These are phyloP conservation scores for Hoplostethus mediterraneus DNA, from an alignment of 2,797 vertebrate species.

Conservation along the genomic window DNA sequence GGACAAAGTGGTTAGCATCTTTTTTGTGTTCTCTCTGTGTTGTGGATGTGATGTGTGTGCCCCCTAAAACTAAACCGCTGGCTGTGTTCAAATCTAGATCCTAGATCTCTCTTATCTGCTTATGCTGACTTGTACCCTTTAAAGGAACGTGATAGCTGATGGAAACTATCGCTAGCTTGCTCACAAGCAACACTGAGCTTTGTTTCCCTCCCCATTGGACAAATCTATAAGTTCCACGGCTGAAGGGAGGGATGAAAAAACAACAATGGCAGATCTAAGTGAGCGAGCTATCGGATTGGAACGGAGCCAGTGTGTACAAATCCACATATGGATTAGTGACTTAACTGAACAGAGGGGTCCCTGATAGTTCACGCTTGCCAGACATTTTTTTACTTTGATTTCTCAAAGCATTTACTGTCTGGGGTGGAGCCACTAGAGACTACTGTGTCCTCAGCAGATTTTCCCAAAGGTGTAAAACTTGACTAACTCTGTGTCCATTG, in stretches of 20 bases:
- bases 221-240: constrained; percentile 9
- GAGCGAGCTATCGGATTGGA: constrained; percentile 54
- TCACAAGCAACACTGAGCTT: too few relatives aligned
- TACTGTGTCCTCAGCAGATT: constrained; percentile 35
- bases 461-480: constrained; percentile 43
- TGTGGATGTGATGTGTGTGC: constrained; percentile 67
- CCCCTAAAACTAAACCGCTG: constrained; percentile 34
- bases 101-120: constrained; percentile 32
- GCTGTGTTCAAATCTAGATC: constrained; percentile 62
- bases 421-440: constrained; percentile 30
- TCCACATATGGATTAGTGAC: constrained; percentile 63
- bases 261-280: constrained; percentile 38
- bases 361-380: constrained; percentile 28
- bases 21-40: constrained; percentile 74
- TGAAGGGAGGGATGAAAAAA: constrained; percentile 6
- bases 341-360: constrained; percentile 52
- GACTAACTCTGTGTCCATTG: constrained; percentile 83
- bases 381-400: constrained; percentile 31
- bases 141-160: neutral
- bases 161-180: neutral
- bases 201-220: neutral
- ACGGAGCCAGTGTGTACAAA: constrained; percentile 61
- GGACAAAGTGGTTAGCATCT: constrained; percentile 99
- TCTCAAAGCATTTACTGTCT: constrained; percentile 39
- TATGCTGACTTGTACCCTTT: neutral